Percentiles rank a stretch among this genome's conserved stretches.
phyloP scores from a whole-genome alignment of 1,140 invertebrate species.

The Heliconius hermathena region DNA sequence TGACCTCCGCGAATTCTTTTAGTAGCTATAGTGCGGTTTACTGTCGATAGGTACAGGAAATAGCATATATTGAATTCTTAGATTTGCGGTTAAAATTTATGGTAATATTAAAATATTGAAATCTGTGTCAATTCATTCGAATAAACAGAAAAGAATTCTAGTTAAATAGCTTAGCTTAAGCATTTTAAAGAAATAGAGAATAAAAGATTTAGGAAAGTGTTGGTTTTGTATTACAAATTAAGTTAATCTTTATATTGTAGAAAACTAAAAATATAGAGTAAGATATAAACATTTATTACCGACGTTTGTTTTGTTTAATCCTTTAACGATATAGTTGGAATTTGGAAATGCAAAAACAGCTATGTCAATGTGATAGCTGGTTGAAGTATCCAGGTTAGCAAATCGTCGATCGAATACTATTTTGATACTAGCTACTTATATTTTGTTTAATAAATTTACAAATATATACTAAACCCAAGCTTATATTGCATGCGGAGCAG shows the following conservation, averaged over 20 bases:
- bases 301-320: not conserved
- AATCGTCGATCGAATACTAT: not conserved
- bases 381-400: slow-evolving; percentile 2
- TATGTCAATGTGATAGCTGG: not conserved
- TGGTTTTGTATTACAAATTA: too few species aligned
- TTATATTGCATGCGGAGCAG: not conserved
- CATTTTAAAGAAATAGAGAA: too few species aligned
- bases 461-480: not conserved
- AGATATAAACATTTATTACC: not conserved
- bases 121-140: too few species aligned
- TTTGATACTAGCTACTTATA: not conserved
- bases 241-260: too few species aligned
- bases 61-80: not conserved
- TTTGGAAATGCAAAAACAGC: not conserved
- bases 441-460: not conserved
- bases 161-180: too few species aligned
- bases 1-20: not conserved
- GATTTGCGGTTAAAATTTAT: not conserved
- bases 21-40: not conserved
- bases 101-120: too few species aligned
- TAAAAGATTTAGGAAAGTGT: too few species aligned
- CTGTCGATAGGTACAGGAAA: not conserved
- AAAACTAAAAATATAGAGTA: too few species aligned
- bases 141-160: not conserved
- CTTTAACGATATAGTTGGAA: not conserved